Evolutionary conservation across 2,113 vertebrate genomes (phyloP).

Genomic region (Mandrillus leucophaeus): DNA sequence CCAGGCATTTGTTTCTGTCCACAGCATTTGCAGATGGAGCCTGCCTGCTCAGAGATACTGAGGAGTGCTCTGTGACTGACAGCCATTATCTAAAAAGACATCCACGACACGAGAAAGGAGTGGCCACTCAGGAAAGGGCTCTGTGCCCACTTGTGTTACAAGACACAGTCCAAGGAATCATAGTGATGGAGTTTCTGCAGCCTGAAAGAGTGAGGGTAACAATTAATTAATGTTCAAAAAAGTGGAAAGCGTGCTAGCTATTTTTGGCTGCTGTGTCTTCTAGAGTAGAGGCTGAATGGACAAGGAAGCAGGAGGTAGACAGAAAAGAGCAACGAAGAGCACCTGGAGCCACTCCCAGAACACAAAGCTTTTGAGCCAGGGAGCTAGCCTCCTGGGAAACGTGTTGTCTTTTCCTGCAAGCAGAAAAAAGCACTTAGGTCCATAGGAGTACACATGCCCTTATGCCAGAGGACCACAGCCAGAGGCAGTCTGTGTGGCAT

Average conservation of each 20-base stretch:
- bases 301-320: background rate
- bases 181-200: background rate
- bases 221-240: constrained; percentile 27
- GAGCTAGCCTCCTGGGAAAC: background rate
- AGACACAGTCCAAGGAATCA: background rate
- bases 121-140: background rate
- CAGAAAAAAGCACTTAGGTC: background rate
- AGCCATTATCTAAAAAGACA: background rate
- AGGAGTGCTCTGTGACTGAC: background rate
- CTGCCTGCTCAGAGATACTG: background rate
- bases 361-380: background rate
- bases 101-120: background rate
- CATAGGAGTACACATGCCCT: background rate
- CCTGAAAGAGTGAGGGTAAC: background rate
- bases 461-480: background rate
- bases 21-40: background rate
- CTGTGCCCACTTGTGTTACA: background rate
- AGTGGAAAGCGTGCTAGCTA: background rate
- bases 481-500: background rate
- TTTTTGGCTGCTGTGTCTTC: background rate
- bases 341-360: background rate
- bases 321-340: background rate
- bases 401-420: background rate
- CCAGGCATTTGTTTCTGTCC: background rate
- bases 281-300: background rate